Percentiles rank a stretch among this genome's conserved stretches.
These are phyloP conservation scores for Eupithecia subfuscata DNA, from an alignment of 2,888 invertebrate species.

Conservation along the genomic window DNA sequence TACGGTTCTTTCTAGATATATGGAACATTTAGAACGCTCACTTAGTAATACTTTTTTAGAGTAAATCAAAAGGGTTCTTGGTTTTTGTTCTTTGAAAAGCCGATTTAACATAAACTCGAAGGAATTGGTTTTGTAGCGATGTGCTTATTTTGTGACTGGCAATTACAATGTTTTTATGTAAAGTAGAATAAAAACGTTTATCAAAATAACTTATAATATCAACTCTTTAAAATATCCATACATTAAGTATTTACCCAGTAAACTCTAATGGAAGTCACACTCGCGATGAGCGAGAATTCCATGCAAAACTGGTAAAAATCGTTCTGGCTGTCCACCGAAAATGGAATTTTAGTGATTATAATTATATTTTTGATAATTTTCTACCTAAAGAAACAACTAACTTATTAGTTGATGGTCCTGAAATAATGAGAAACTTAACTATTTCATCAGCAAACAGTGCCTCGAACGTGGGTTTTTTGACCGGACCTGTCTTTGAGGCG, in stretches of 20 bases:
- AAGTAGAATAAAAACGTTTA: background rate
- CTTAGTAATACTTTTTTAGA: slow-evolving; percentile 54
- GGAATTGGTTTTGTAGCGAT: slow-evolving; percentile 4
- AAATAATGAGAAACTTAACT: too few relatives aligned
- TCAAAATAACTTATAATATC: background rate
- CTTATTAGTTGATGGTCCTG: too few relatives aligned
- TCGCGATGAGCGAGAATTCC: background rate
- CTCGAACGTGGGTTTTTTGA: background rate
- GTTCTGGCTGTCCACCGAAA: background rate
- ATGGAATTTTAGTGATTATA: background rate
- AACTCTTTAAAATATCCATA: background rate
- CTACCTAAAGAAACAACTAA: background rate
- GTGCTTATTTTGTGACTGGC: background rate
- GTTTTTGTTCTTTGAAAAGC: slow-evolving; percentile 16
- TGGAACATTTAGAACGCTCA: slow-evolving; percentile 49
- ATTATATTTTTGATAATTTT: too few relatives aligned
- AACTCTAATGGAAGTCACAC: background rate
- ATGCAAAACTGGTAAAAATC: background rate
- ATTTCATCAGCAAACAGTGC: too few relatives aligned
- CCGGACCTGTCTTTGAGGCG: background rate
- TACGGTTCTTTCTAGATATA: slow-evolving; percentile 59
- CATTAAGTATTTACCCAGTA: background rate
- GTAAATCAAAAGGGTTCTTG: slow-evolving; percentile 33
- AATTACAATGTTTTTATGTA: background rate
- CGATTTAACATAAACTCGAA: slow-evolving; percentile 1